Conservation (phyloP, 2,797 vertebrate species). For the Lindbergichthys nudifrons region DNA sequence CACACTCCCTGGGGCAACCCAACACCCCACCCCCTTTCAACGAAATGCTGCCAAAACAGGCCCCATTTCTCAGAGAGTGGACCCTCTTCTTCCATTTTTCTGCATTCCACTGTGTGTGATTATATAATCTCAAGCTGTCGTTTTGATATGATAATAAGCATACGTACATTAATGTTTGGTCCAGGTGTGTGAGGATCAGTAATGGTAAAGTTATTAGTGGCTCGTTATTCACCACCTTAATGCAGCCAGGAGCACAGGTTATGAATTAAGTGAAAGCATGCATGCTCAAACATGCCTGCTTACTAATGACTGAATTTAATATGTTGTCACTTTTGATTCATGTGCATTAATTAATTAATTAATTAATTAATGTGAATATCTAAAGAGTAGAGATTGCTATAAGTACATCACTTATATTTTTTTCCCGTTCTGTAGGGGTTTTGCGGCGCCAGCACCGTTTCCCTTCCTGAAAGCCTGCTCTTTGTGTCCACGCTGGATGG, state of each 20-base stretch:
- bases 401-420: neutral
- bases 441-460: conserved; percentile 88
- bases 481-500: conserved; percentile 98
- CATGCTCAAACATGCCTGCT: conserved; percentile 17
- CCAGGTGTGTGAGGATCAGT: neutral
- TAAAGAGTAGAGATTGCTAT: neutral
- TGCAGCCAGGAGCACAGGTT: conserved; percentile 18
- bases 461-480: conserved; percentile 93
- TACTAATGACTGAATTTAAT: neutral
- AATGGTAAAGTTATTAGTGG: conserved; percentile 28
- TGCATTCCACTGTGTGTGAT: neutral
- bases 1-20: neutral
- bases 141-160: too few relatives aligned
- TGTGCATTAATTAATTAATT: neutral
- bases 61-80: neutral
- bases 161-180: neutral
- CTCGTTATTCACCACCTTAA: conserved; percentile 33
- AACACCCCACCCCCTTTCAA: neutral
- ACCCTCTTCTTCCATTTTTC: conserved; percentile 1
- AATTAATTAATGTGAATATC: neutral
- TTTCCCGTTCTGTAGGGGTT: conserved; percentile 76
- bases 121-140: too few relatives aligned
- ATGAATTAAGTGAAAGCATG: neutral
- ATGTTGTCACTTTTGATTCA: neutral
- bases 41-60: neutral